Conservation (phyloP, 2,113 vertebrate species). For the Marmota flaviventris region DNA sequence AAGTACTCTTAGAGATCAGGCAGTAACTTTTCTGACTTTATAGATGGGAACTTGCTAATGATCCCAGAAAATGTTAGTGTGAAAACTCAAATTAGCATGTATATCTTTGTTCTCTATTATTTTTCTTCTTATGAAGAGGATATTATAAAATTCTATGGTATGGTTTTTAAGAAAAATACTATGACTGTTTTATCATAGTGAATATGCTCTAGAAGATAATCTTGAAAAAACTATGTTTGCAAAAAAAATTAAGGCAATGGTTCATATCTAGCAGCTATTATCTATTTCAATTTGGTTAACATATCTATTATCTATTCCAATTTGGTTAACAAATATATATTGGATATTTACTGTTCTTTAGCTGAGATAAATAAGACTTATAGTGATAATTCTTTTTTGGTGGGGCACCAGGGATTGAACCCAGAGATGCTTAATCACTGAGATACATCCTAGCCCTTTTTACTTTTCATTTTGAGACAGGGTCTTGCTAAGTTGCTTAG, state of each 20-base stretch:
- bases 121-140: conserved; percentile 8
- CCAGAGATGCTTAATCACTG: no score
- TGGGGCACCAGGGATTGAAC: no score
- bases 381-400: no score
- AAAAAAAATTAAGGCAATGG: background rate
- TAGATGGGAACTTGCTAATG: background rate
- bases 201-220: background rate
- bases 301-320: background rate
- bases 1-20: background rate
- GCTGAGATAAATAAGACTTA: background rate
- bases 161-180: background rate
- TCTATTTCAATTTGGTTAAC: background rate
- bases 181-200: background rate
- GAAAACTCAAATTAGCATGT: conserved; percentile 14
- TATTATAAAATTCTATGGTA: conserved; percentile 21
- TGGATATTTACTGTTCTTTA: background rate
- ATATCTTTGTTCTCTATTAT: background rate
- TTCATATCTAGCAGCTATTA: background rate
- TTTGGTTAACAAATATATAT: background rate
- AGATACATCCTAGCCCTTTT: no score
- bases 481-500: no score
- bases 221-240: conserved; percentile 5
- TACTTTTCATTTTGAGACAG: no score
- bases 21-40: conserved; percentile 24
- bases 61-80: background rate